These are phyloP conservation scores for Aromia moschata DNA, from an alignment of 2,888 invertebrate genomes.

Conservation along the genomic window DNA sequence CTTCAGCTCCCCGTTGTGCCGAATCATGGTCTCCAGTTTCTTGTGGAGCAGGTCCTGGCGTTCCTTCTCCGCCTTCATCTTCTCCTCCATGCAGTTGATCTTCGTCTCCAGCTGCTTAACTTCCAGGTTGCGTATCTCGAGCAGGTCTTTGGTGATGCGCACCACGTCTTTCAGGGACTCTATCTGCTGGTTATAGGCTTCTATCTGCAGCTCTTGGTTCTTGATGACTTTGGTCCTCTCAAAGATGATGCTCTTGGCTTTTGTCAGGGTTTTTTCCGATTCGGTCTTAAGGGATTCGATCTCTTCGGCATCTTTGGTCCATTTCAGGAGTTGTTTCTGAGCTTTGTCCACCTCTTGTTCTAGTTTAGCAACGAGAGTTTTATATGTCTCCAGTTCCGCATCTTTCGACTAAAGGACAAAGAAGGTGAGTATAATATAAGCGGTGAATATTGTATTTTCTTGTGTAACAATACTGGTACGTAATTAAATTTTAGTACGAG, in stretches of 20 bases:
- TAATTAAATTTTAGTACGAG: no score
- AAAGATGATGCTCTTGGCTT: constrained; percentile 76
- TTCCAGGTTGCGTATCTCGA: constrained; percentile 82
- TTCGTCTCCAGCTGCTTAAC: constrained; percentile 77
- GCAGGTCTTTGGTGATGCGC: constrained; percentile 80
- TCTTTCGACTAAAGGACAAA: no score
- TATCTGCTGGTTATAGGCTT: constrained; percentile 76
- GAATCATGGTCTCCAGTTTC: constrained; percentile 76
- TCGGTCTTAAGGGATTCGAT: constrained; percentile 60
- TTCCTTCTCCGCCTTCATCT: constrained; percentile 77
- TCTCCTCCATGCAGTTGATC: constrained; percentile 74
- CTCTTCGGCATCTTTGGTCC: constrained; percentile 54
- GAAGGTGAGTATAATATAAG: no score
- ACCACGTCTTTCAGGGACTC: constrained; percentile 83
- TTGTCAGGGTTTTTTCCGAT: constrained; percentile 67
- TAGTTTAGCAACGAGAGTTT: constrained; percentile 48
- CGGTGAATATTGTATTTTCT: not conserved
- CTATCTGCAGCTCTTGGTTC: constrained; percentile 82
- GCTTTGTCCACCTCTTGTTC: constrained; percentile 57
- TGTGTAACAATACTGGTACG: not conserved
- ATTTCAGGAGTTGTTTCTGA: constrained; percentile 52
- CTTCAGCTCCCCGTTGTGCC: constrained; percentile 78
- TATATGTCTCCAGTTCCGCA: constrained; percentile 40
- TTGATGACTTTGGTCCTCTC: constrained; percentile 80
- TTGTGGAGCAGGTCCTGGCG: constrained; percentile 74